Conservation (phyloP, 2,888 invertebrate species). For the Megamerina dolium region DNA sequence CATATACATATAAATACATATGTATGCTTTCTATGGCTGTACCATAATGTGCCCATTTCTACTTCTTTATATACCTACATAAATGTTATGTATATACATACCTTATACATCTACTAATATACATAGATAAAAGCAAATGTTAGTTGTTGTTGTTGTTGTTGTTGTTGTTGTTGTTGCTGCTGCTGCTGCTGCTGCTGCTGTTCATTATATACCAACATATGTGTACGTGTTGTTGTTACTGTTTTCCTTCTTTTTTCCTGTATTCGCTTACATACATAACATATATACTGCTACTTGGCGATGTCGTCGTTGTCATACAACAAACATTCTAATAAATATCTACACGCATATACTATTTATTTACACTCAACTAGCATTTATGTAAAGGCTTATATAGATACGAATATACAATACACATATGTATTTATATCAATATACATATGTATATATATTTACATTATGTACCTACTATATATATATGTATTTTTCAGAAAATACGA, state of each 20-base stretch:
- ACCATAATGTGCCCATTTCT: constrained; percentile 6
- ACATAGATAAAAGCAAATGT: not conserved
- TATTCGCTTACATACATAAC: constrained; percentile 1
- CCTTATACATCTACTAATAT: not conserved
- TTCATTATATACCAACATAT: too few species aligned
- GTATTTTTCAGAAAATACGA: constrained; percentile 3
- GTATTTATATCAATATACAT: constrained; percentile 5
- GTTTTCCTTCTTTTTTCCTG: not conserved
- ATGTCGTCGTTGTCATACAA: too few species aligned
- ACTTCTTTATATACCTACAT: constrained; percentile 11
- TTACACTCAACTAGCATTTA: too few species aligned
- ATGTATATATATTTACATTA: constrained; percentile 10
- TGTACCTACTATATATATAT: constrained; percentile 3
- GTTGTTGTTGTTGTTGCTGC: constrained; percentile 5
- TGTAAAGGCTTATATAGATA: too few species aligned
- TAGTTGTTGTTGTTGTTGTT: not conserved
- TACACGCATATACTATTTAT: too few species aligned
- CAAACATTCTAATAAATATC: too few species aligned
- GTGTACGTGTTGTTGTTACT: constrained; percentile 2
- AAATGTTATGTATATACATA: constrained; percentile 1
- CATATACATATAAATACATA: constrained; percentile 17
- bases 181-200: too few species aligned
- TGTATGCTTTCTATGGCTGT: not conserved
- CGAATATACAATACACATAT: too few species aligned
- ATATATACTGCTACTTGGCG: too few species aligned